Evolutionary conservation across 37 sponge, comb jelly and placozoan species (phyloP).

Genomic region (Hormiphora californensis): DNA sequence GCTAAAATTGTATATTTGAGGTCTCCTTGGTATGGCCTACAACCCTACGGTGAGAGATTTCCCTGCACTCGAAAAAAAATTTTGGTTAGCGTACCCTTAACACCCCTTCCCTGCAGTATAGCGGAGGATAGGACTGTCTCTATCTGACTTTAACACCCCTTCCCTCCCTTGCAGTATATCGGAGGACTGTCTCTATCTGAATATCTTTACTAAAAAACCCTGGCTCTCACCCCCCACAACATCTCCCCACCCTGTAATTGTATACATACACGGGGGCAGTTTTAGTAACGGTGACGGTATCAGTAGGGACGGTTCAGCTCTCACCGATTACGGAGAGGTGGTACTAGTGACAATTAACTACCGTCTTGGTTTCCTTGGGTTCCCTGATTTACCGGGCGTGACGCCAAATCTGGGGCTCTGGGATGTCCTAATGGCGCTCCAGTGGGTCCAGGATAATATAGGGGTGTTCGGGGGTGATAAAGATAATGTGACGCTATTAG

Average conservation of each 20-base stretch:
- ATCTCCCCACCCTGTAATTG: background rate
- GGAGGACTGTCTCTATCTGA: constrained; percentile 52
- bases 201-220: constrained; percentile 1
- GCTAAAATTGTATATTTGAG: no score
- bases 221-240: background rate
- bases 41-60: no score
- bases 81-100: no score
- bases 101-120: no score
- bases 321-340: background rate
- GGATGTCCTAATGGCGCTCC: constrained; percentile 1
- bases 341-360: constrained; percentile 53
- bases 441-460: constrained; percentile 53
- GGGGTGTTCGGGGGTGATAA: constrained; percentile 3
- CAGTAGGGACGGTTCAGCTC: constrained; percentile 30
- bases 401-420: constrained; percentile 25
- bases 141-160: no score
- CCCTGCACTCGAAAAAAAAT: no score
- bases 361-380: constrained; percentile 14
- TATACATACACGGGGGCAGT: constrained; percentile 56
- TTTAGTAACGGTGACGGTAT: constrained; percentile 52
- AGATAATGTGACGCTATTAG: constrained; percentile 15
- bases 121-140: no score
- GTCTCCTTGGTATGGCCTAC: no score
- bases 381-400: background rate
- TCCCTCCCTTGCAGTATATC: no score